A percentile compares a stretch with the other conserved stretches of the same genome.
Evolutionary conservation across 2,888 invertebrate genomes (phyloP).

Genomic region (Pollenia labialis): DNA sequence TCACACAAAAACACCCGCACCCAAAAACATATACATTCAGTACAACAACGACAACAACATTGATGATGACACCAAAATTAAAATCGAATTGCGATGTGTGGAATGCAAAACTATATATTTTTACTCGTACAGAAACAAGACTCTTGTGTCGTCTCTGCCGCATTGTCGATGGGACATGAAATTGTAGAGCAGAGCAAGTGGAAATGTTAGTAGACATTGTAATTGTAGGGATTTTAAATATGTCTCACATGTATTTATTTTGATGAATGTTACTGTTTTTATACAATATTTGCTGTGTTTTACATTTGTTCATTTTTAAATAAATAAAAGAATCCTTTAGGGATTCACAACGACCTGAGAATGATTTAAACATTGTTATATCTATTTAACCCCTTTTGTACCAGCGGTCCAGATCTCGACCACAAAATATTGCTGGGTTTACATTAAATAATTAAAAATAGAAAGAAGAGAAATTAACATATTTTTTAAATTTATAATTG

Average conservation of each 20-base stretch:
- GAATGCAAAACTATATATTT: slow-evolving; percentile 43
- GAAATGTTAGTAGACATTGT: slow-evolving; percentile 8
- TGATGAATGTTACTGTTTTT: slow-evolving; percentile 12
- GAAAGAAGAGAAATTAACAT: too few relatives aligned
- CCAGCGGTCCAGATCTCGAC: too few relatives aligned
- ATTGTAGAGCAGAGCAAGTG: neutral
- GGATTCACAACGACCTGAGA: slow-evolving; percentile 8
- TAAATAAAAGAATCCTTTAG: neutral
- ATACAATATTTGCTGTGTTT: neutral
- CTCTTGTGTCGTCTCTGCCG: neutral
- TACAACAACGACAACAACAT: neutral
- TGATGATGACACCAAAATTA: slow-evolving; percentile 53
- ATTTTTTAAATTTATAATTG: too few relatives aligned
- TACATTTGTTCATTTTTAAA: neutral
- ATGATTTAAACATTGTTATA: neutral
- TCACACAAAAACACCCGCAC: slow-evolving; percentile 29
- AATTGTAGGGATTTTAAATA: slow-evolving; percentile 32
- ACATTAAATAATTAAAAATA: too few relatives aligned
- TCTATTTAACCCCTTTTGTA: too few relatives aligned
- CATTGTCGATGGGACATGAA: neutral
- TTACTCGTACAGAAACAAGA: slow-evolving; percentile 1
- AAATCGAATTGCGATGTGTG: slow-evolving; percentile 61
- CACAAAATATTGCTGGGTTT: too few relatives aligned
- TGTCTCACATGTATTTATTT: slow-evolving; percentile 29
- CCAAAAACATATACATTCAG: neutral